Evolutionary conservation across 1,140 invertebrate species (phyloP).

Genomic region (Amphibalanus amphitrite): DNA sequence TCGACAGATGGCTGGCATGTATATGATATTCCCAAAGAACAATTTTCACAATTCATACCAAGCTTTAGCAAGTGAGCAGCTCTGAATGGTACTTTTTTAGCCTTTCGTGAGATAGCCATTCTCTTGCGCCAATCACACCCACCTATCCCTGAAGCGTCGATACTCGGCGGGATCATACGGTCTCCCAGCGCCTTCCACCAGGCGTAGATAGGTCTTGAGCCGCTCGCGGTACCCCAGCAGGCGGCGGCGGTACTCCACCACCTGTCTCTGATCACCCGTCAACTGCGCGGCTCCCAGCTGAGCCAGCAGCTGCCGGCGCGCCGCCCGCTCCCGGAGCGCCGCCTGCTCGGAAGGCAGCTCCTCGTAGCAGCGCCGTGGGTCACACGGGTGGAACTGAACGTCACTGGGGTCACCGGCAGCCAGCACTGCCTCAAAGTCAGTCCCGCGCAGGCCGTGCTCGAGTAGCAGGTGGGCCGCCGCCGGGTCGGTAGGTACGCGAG

Average conservation of each 20-base stretch:
- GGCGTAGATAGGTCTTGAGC: slow-evolving; percentile 42
- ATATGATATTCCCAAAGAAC: too few species aligned
- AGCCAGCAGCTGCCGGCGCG: slow-evolving; percentile 9
- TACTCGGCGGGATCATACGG: slow-evolving; percentile 15
- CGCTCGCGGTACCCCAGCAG: slow-evolving; percentile 43
- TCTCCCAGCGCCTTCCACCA: slow-evolving; percentile 23
- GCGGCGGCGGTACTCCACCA: slow-evolving; percentile 37
- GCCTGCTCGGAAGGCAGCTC: slow-evolving; percentile 12
- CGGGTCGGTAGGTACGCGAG: slow-evolving; percentile 51
- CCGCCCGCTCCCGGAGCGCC: slow-evolving; percentile 12
- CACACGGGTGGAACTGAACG: slow-evolving; percentile 21
- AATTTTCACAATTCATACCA: too few species aligned
- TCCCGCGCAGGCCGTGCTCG: slow-evolving; percentile 50
- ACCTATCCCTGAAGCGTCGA: slow-evolving; percentile 11
- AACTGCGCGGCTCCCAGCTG: slow-evolving; percentile 21
- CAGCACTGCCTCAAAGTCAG: slow-evolving; percentile 42
- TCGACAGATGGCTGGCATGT: too few species aligned
- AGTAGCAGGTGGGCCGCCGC: slow-evolving; percentile 51
- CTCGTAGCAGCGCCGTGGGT: slow-evolving; percentile 17
- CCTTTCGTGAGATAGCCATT: too few species aligned
- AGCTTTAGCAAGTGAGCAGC: too few species aligned
- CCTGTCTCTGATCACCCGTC: slow-evolving; percentile 37
- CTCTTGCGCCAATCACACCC: too few species aligned
- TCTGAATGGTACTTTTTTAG: too few species aligned
- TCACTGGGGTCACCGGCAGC: slow-evolving; percentile 30